Base-by-base conservation (phyloP, 2,888 invertebrate genomes). In the Mimas tiliae region DNA sequence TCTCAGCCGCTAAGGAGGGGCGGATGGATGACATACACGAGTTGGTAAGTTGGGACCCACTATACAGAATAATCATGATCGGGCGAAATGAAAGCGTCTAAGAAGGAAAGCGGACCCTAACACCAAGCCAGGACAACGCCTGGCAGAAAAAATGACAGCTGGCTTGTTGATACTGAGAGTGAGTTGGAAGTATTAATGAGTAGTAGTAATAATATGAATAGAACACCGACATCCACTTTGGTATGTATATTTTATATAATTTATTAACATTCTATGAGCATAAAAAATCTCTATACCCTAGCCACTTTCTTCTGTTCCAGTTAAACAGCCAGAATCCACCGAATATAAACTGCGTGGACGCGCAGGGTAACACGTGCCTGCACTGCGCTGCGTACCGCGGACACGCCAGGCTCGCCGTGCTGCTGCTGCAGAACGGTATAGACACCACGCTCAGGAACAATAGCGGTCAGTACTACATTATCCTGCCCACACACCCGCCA, bases 331-430 rank as follows among this genome's bases (percentile, higher is more conserved):
- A 93, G 0, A 91, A 93, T 70, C 91, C 95, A 0, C 95, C 95
- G 0, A 95, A 94, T 74, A 95, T 96, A 65, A 95, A 96, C 86
- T 95, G 95, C 75, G 91, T 94, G 64, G 96, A 96, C 79, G 86
- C 89, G 0, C 95, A 94, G 75, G 96, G 96, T 63, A 96, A 96
- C 86, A 95, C 95, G 0, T 94, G 95, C 47, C 86, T 96, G 1
- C 96, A 96, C 80, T 95, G 95, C 76, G 95, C 95, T 0, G 94
- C 96, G 0, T 95, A 95, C 78, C 82, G 96, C 14, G 95, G 95
- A 0, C 95, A 95, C 76, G 94, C 95, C 55, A 92, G 95, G 65
- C 91, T 95, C 8, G 96, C 95, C 0, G 95, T 96, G 3, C 79
- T 95, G 4, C 83, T 96, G 7, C 84, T 96, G 58, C 96, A 96